Evolutionary conservation across 2,797 vertebrate species (phyloP), one percentile per base, ranked within the genome.

Genomic region (Harpagifer antarcticus): DNA sequence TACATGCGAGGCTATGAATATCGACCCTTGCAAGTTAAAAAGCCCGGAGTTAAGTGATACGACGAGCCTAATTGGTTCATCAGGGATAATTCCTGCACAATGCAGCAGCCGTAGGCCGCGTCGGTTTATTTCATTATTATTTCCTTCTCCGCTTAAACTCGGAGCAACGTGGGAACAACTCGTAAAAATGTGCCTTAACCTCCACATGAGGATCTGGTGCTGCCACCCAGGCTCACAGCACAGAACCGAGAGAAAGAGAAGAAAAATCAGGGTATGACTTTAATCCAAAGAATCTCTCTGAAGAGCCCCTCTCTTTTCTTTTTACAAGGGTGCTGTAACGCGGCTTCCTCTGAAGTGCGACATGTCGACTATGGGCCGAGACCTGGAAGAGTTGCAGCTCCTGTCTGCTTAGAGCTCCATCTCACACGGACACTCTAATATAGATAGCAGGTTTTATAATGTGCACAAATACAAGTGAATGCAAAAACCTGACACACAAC

Each of bases 321-420:
- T 94, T 81, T 93, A 90, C 94, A 94, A 94, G 93, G 91, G 90
- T 88, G 84, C 91, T 93, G 91, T 95, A 94, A 88, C 93, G 93
- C 91, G 89, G 92, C 93, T 95, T 93, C 88, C 95, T 96, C 95
- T 96, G 95, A 96, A 97, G 95, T 96, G 94, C 95, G 95, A 96
- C 95, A 97, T 93, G 93, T 96, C 89, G 93, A 95, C 93, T 93
- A 91, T 96, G 94, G 94, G 94, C 96, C 96, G 96, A 96, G 95
- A 94, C 89, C 90, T 90, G 88, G 90, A 91, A 66, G 88, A 92
- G 90, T 91, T 90, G 94, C 94, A 85, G 74, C 92, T 88, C 54
- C 76, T 79, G 68, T 76, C 79, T 90, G 72, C 87, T 37, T 6
- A 37, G 33, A 7, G 33, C 33, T 84, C 70, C 71, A 74, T 47